phyloP scores from a whole-genome alignment of 2,113 vertebrate species.

The Campylomormyrus tamandua region DNA sequence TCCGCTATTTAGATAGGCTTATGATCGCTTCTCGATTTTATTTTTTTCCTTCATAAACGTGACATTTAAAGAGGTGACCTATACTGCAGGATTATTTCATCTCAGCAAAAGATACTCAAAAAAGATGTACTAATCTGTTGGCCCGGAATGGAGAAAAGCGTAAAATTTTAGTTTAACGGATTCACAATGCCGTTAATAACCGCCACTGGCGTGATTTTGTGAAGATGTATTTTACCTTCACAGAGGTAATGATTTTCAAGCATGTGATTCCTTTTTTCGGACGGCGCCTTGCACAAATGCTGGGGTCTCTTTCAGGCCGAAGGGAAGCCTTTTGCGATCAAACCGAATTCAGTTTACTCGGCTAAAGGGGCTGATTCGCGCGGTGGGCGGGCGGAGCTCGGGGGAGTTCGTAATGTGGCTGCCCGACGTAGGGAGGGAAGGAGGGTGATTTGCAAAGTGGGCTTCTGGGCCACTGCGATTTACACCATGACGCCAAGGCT shows the following conservation, averaged over 20 bases:
- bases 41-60: neutral
- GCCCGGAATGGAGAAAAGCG: neutral
- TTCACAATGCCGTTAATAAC: neutral
- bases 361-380: neutral
- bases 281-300: neutral
- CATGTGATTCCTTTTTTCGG: neutral
- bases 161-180: neutral
- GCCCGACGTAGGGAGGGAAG: neutral
- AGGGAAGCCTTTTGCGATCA: neutral
- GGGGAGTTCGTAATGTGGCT: neutral
- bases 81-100: neutral
- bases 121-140: neutral
- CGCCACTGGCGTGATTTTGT: neutral
- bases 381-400: neutral
- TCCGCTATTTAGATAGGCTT: neutral
- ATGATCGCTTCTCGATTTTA: neutral
- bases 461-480: neutral
- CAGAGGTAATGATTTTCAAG: neutral
- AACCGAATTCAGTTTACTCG: neutral
- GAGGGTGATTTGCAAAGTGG: neutral
- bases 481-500: neutral
- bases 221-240: neutral
- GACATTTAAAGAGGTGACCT: constrained; percentile 6
- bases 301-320: neutral
- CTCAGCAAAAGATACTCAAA: neutral